Conservation (phyloP, 2,888 invertebrate genomes). For the Spilosoma lubricipeda region DNA sequence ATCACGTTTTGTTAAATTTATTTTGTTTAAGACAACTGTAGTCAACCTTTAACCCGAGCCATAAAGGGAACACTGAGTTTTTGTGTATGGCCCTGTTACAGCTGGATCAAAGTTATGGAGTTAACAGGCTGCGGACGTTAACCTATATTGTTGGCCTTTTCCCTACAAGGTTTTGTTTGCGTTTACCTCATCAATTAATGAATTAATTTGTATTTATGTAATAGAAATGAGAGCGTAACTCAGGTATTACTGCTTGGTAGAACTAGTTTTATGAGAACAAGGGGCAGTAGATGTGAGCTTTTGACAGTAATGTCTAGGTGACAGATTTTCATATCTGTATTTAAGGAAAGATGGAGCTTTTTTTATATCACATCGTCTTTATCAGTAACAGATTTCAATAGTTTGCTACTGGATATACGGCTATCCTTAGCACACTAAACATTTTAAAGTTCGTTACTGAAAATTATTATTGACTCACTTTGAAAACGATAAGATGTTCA, state of each 20-base stretch:
- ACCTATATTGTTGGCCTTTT: not conserved
- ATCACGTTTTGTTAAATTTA: constrained; percentile 1
- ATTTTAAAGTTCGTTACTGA: too few relatives aligned
- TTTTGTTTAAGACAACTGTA: not conserved
- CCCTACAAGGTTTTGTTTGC: not conserved
- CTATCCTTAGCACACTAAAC: too few relatives aligned
- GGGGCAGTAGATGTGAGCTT: too few relatives aligned
- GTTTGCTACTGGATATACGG: too few relatives aligned
- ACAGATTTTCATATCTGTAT: too few relatives aligned
- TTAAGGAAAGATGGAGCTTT: too few relatives aligned
- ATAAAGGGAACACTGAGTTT: not conserved
- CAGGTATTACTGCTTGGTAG: not conserved
- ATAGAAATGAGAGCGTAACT: not conserved
- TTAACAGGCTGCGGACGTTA: not conserved
- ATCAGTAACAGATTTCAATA: too few relatives aligned
- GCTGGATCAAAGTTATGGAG: not conserved
- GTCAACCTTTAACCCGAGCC: not conserved
- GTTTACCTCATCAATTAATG: not conserved
- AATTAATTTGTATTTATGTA: not conserved
- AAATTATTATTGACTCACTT: too few relatives aligned
- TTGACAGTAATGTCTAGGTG: too few relatives aligned
- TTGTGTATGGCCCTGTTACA: not conserved
- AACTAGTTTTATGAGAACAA: not conserved
- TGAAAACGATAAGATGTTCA: too few relatives aligned
- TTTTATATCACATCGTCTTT: too few relatives aligned